These are phyloP conservation scores for Pseudochirops corinnae DNA, from an alignment of 2,797 vertebrate species.

Conservation along the genomic window DNA sequence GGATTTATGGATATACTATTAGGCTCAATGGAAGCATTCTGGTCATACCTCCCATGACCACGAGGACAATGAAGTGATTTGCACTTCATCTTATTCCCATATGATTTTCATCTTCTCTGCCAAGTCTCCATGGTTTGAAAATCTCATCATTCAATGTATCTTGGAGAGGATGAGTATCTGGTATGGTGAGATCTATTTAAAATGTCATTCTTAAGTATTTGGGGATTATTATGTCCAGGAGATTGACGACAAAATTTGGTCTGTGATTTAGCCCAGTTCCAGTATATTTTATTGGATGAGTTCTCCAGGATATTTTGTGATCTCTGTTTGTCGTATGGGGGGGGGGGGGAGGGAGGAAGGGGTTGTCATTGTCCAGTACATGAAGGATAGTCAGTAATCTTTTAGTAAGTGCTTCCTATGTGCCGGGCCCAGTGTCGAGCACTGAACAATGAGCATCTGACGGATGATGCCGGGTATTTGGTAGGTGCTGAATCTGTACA, in stretches of 20 bases:
- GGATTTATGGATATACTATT: not conserved
- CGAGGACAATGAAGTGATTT: not conserved
- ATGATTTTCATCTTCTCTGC: not conserved
- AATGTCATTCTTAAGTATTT: not conserved
- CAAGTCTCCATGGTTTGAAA: not conserved
- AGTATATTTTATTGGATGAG: not conserved
- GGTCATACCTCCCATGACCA: not conserved
- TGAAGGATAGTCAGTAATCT: not conserved
- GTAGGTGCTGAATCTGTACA: not conserved
- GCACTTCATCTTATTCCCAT: not conserved
- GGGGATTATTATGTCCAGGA: not conserved
- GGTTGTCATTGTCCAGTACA: not conserved
- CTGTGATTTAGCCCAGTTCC: not conserved
- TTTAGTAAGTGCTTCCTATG: not conserved
- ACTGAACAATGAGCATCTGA: not conserved
- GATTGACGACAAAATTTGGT: not conserved
- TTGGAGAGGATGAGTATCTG: not conserved
- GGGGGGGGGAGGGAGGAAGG: too few species aligned
- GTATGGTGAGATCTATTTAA: not conserved
- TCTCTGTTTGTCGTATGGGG: not conserved
- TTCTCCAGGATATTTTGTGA: not conserved
- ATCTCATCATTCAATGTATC: not conserved
- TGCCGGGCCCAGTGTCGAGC: not conserved
- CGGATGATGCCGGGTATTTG: not conserved
- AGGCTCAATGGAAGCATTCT: not conserved